Conservation (phyloP, 37 sponge, comb jelly and placozoan genomes). For the Geodia barretti region DNA sequence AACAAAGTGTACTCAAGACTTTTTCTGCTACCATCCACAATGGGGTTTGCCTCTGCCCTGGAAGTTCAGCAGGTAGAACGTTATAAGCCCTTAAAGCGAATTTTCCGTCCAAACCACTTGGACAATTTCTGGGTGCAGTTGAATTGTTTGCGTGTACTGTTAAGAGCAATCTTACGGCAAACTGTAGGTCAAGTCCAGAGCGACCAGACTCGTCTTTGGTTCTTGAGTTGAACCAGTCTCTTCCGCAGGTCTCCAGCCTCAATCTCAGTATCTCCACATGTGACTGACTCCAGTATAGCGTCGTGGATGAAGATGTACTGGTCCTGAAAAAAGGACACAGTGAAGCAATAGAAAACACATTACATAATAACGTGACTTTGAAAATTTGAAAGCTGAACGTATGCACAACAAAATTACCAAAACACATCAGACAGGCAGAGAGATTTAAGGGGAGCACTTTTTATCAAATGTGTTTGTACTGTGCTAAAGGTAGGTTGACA, state of each 20-base stretch:
- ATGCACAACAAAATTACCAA: neutral
- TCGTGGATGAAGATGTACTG: constrained; percentile 50
- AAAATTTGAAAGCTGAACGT: neutral
- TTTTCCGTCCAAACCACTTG: neutral
- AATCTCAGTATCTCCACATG: constrained; percentile 22
- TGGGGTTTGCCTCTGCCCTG: neutral
- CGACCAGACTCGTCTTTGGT: neutral
- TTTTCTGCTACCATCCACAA: too few relatives aligned
- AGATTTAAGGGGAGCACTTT: too few relatives aligned
- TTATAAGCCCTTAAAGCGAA: neutral
- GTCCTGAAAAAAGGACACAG: constrained; percentile 3
- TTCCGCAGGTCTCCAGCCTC: neutral
- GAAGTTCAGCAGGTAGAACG: too few relatives aligned
- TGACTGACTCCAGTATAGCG: constrained; percentile 28
- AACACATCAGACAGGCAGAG: too few relatives aligned
- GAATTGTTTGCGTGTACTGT: too few relatives aligned
- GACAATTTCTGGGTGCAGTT: neutral
- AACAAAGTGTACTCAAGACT: too few relatives aligned
- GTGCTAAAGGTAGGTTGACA: too few relatives aligned
- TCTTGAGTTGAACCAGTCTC: neutral
- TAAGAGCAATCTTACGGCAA: neutral
- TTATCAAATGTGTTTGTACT: too few relatives aligned
- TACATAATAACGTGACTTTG: too few relatives aligned
- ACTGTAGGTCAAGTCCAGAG: neutral
- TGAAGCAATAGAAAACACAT: too few relatives aligned